Evolutionary conservation across 2,797 vertebrate species (phyloP).

Genomic region (Botia almorhae): DNA sequence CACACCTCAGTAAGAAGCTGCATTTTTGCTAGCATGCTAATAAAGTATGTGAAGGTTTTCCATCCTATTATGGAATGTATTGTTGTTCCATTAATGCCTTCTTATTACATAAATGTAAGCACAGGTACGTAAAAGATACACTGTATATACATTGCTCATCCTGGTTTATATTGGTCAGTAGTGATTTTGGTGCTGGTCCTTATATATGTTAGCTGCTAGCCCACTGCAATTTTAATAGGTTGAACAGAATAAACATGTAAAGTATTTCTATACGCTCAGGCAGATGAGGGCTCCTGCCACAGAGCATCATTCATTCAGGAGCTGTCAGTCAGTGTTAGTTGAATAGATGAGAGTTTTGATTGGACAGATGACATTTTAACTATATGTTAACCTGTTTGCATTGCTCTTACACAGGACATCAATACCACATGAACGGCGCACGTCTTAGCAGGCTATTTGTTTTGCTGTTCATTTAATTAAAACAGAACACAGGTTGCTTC

Average conservation of each 20-base stretch:
- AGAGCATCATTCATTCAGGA: constrained; percentile 66
- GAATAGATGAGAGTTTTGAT: constrained; percentile 66
- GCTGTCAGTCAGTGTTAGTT: constrained; percentile 71
- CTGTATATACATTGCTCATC: too few relatives aligned
- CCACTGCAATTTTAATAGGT: background rate
- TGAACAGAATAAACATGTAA: background rate
- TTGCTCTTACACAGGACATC: constrained; percentile 64
- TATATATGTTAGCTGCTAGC: background rate
- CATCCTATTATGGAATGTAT: too few relatives aligned
- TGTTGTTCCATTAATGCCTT: background rate
- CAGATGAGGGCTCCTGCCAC: constrained; percentile 51
- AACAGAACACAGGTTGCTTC: constrained; percentile 64
- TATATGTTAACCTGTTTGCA: constrained; percentile 65
- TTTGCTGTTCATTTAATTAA: constrained; percentile 71
- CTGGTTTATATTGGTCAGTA: too few relatives aligned
- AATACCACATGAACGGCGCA: constrained; percentile 62
- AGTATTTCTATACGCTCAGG: background rate
- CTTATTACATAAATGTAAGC: background rate
- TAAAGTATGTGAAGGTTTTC: background rate
- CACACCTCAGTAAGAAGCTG: constrained; percentile 12
- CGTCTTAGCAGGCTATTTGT: constrained; percentile 55
- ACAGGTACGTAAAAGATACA: too few relatives aligned
- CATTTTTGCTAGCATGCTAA: constrained; percentile 36
- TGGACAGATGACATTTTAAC: constrained; percentile 76
- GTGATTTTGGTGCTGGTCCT: too few relatives aligned